phyloP scores from a whole-genome alignment of 1,140 invertebrate species.

The Caenorhabditis briggsae region DNA sequence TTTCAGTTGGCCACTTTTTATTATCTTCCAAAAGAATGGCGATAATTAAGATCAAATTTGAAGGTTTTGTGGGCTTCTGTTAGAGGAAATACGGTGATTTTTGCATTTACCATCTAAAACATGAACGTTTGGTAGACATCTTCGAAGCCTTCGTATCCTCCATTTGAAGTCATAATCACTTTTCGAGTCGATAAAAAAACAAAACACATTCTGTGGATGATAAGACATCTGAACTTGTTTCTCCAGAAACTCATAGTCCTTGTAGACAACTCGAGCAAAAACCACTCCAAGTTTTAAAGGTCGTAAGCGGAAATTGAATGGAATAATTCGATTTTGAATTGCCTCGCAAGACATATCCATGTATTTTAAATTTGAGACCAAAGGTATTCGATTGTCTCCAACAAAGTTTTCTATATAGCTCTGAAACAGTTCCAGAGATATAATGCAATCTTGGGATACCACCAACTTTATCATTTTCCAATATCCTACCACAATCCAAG shows the following conservation, averaged over 20 bases:
- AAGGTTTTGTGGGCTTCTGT: too few species aligned
- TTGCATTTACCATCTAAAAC: neutral
- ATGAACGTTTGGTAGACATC: slow-evolving; percentile 42
- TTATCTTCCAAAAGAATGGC: too few species aligned
- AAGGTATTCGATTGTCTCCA: neutral
- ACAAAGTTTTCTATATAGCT: neutral
- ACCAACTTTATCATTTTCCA: slow-evolving; percentile 42
- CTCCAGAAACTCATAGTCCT: slow-evolving; percentile 51
- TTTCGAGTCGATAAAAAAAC: slow-evolving; percentile 46
- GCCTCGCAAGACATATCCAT: slow-evolving; percentile 24
- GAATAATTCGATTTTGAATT: slow-evolving; percentile 31
- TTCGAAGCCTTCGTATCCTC: slow-evolving; percentile 22
- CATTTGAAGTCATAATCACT: slow-evolving; percentile 3
- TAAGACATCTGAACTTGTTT: slow-evolving; percentile 36
- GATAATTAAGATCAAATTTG: too few species aligned
- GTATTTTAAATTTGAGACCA: neutral
- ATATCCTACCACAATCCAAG: slow-evolving; percentile 50
- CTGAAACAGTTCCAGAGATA: slow-evolving; percentile 2
- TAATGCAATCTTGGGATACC: too few species aligned
- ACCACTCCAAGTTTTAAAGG: slow-evolving; percentile 34
- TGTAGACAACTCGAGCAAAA: slow-evolving; percentile 49
- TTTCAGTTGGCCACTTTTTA: too few species aligned
- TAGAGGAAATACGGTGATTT: too few species aligned
- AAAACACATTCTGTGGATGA: slow-evolving; percentile 48
- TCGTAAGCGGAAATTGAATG: slow-evolving; percentile 9